Conservation (phyloP, 1,140 invertebrate species). For the Atopsyche davidsoni region DNA sequence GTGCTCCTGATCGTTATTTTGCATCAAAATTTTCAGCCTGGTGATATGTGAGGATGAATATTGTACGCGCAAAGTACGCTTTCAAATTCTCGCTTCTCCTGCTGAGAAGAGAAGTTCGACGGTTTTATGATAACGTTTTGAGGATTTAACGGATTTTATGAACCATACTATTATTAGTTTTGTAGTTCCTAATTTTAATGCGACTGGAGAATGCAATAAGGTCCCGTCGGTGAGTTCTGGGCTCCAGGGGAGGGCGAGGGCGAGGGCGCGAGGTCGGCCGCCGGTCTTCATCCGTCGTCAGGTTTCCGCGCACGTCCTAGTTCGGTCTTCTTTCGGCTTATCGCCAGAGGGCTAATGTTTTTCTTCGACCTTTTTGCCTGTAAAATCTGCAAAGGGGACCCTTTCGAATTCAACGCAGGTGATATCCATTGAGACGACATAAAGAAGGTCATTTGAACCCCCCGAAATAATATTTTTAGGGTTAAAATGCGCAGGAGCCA, state of each 20-base stretch:
- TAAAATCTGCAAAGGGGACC: conserved; percentile 18
- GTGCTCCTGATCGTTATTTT: not conserved
- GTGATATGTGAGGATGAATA: too few relatives aligned
- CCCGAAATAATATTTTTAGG: conserved; percentile 27
- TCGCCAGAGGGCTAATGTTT: conserved; percentile 27
- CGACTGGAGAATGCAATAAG: too few relatives aligned
- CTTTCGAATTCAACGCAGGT: conserved; percentile 26
- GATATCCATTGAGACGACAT: conserved; percentile 30
- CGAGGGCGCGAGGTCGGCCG: not conserved
- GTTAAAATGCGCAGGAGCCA: conserved; percentile 16
- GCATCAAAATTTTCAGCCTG: too few relatives aligned
- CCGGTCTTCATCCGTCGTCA: conserved; percentile 21
- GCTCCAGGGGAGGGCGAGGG: not conserved
- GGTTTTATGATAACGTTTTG: too few relatives aligned
- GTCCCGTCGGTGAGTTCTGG: too few relatives aligned
- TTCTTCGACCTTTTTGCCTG: conserved; percentile 18
- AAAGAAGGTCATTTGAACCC: conserved; percentile 30
- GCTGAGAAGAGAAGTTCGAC: too few relatives aligned
- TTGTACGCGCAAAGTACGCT: too few relatives aligned
- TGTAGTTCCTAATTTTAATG: too few relatives aligned
- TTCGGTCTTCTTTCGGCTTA: conserved; percentile 21
- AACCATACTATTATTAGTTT: too few relatives aligned
- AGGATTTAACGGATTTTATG: too few relatives aligned
- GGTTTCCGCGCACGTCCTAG: conserved; percentile 21
- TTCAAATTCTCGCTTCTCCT: too few relatives aligned